Evolutionary conservation across 2,888 invertebrate species (phyloP), one percentile per base, ranked within the genome.

Genomic region (Macrophya alboannulata): DNA sequence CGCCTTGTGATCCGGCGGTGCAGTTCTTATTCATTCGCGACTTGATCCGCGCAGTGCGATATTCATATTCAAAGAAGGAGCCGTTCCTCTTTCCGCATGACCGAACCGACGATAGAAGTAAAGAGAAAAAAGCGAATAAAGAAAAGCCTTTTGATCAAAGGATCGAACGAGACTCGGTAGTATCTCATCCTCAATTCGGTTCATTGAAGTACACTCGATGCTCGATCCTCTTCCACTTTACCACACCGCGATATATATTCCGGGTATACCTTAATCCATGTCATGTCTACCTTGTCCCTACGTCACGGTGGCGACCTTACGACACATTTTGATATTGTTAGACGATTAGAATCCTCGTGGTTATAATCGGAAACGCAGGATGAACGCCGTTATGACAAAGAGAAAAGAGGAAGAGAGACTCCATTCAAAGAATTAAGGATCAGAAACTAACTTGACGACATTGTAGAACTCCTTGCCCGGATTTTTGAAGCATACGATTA

Each of bases 121-220:
- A 68, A 45, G 37, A 43, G 79, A 72, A 21, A 68, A 48, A 74
- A 72, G 72, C 84, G 43, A 62, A 43, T n/a, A 10, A 51, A 85
- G 84, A 48, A 74, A 65, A 21, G 82, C 77, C 84, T 85, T 86
- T 83, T 84, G 83, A 86, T 55, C 84, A 55, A 79, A 81, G 81
- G 85, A 74, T 74, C 74, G 43, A 85, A 85, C 76, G 68, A 74
- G 74, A 74, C 74, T 74, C 74, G 74, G 45, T 45, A 74, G 74
- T 74, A 45, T 45, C 74, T 21, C 74, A n/a, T 74, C 74, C 74
- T 74, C 45, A n/a, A 74, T 74, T 45, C 43, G 21, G 68, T 17
- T 68, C 68, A 37, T 68, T 68, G 25, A 37, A 37, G 68, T 68
- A 68, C 68, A 43, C 74, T 74, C 45, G 45, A 25, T 45, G n/a